phyloP scores from a whole-genome alignment of 2,888 invertebrate species.

The Drosophila longiperda region DNA sequence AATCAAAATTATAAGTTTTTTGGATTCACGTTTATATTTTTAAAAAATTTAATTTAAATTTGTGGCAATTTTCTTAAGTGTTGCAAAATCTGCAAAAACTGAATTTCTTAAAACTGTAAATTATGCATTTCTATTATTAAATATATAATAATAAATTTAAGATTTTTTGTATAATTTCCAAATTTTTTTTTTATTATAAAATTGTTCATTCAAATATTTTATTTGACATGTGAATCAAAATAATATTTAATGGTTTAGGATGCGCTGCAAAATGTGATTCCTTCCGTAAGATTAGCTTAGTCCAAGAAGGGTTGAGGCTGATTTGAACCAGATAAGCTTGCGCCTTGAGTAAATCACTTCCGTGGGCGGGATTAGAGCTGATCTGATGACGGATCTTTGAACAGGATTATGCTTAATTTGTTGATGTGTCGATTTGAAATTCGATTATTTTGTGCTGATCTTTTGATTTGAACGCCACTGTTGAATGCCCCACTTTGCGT shows the following conservation, averaged over 20 bases:
- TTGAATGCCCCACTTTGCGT: slow-evolving; percentile 5
- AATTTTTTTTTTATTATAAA: neutral
- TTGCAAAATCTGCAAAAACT: neutral
- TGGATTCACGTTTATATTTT: neutral
- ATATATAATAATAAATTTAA: neutral
- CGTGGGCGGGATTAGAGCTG: slow-evolving; percentile 18
- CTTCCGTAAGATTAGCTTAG: neutral
- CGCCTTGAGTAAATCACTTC: slow-evolving; percentile 14
- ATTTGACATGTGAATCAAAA: accelerated
- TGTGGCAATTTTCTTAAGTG: neutral
- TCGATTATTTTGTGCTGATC: neutral
- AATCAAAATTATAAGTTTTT: neutral
- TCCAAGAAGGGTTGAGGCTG: neutral
- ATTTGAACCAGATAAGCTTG: neutral
- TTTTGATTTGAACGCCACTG: slow-evolving; percentile 24
- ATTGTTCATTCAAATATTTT: no score
- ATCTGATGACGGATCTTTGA: neutral
- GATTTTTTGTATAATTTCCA: no score
- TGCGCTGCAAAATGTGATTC: neutral
- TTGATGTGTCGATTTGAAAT: neutral
- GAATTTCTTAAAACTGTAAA: no score
- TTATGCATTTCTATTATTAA: neutral
- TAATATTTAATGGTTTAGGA: neutral
- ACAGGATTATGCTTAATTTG: neutral
- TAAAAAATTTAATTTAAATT: accelerated